phyloP scores from a whole-genome alignment of 2,113 vertebrate species.

The Synchiropus splendidus region DNA sequence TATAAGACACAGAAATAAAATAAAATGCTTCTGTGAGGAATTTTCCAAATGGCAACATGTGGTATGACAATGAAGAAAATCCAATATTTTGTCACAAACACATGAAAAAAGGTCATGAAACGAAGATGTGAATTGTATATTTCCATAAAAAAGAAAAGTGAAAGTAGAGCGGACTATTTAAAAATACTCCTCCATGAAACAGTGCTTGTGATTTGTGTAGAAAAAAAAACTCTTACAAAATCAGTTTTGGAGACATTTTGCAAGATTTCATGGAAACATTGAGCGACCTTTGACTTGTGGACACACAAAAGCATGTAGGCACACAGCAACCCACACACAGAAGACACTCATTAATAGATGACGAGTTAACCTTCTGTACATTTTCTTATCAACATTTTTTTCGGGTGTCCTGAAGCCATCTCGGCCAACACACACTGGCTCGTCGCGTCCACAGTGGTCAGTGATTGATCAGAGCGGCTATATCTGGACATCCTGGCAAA shows the following conservation, averaged over 20 bases:
- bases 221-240: too few relatives aligned
- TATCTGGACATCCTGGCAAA: constrained; percentile 27
- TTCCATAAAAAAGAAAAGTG: too few relatives aligned
- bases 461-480: constrained; percentile 36
- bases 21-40: too few relatives aligned
- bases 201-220: too few relatives aligned
- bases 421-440: neutral
- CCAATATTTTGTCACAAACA: too few relatives aligned
- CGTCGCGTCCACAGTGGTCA: constrained; percentile 29
- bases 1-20: too few relatives aligned
- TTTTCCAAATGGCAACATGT: too few relatives aligned
- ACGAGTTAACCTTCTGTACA: constrained; percentile 48
- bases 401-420: constrained; percentile 15
- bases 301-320: constrained; percentile 42
- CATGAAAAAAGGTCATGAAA: too few relatives aligned
- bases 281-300: constrained; percentile 57
- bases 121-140: too few relatives aligned
- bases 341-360: constrained; percentile 38
- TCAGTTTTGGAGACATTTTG: constrained; percentile 6
- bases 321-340: constrained; percentile 17
- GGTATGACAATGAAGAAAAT: too few relatives aligned
- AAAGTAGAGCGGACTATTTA: too few relatives aligned
- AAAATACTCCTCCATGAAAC: too few relatives aligned
- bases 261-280: constrained; percentile 20
- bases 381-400: constrained; percentile 36